Evolutionary conservation across 2,888 invertebrate genomes (phyloP).

Genomic region (Eristalis intricaria): DNA sequence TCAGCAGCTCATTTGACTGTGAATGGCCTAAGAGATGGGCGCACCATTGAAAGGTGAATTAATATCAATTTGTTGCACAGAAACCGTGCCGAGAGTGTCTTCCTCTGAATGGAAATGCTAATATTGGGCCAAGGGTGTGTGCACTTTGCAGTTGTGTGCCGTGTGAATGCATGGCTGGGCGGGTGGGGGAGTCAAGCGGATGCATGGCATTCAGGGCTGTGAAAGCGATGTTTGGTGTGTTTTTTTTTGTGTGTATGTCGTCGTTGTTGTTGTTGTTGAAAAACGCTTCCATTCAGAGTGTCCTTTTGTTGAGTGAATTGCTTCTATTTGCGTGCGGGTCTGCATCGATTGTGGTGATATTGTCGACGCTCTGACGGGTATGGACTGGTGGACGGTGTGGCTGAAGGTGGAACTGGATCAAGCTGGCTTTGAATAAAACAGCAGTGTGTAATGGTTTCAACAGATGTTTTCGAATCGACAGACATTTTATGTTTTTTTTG

Average conservation of each 20-base stretch:
- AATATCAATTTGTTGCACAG: conserved; percentile 49
- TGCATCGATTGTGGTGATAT: not conserved
- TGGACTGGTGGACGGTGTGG: not conserved
- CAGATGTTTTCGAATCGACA: not conserved
- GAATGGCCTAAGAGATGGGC: conserved; percentile 29
- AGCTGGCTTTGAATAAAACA: not conserved
- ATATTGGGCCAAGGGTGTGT: conserved; percentile 8
- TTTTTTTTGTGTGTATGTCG: not conserved
- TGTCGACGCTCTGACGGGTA: not conserved
- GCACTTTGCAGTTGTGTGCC: conserved; percentile 1
- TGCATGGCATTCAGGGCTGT: not conserved
- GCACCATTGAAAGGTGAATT: conserved; percentile 31
- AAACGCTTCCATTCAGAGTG: not conserved
- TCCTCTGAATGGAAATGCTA: conserved; percentile 29
- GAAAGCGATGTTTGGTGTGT: not conserved
- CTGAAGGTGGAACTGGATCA: not conserved
- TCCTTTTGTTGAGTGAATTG: not conserved
- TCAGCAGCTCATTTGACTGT: conserved; percentile 40
- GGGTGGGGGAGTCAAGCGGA: not conserved
- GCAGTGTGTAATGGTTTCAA: not conserved
- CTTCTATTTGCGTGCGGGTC: not conserved
- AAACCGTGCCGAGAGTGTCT: conserved; percentile 18
- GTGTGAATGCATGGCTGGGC: not conserved
- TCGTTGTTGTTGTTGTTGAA: not conserved
- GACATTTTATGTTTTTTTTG: too few species aligned